Evolutionary conservation across 2,113 vertebrate genomes (phyloP), one percentile per base, ranked within the genome.

Genomic region (Tauraco erythrolophus): DNA sequence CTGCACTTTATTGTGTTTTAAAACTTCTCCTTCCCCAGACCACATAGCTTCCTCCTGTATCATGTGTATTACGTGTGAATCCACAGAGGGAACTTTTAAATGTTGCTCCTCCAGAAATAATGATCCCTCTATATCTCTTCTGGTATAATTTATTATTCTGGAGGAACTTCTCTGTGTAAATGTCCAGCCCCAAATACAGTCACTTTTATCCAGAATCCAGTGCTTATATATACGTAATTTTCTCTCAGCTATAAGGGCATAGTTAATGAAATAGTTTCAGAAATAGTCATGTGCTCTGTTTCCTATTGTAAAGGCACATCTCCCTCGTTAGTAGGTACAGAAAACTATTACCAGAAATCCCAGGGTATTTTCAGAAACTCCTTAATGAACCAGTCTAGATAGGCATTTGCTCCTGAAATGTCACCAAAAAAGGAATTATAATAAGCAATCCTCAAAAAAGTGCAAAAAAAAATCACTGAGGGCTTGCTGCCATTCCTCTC

Each of bases 401-500:
- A 28, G 39, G 10, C 35, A 23, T 76, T 68, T 84, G 24, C 14
- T 88, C 41, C 62, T 72, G 7, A 84, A 95, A 84, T 77, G 23
- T 27, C 61, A 72, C 25, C 5, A 58, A 48, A 50, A 77, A 75
- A 27, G 16, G 61, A 71, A 88, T 78, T 74, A 60, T 43, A 74
- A 83, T 21, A 84, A 87, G 45, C 28, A 79, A 28, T 54, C 45
- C n/a, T 54, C 41, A 19, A 45, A 92, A 86, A 64, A 62, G 11
- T 66, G 31, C 3, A 76, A 66, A 76, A 77, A 77, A 84, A 72
- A 12, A 4, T 54, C 10, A 1, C 69, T 65, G 74, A 94, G 54
- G 74, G 84, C 84, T 89, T 69, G 21, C 13, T 92, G 84, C 93
- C 91, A 89, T 95, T 95, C 62, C 25, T 97, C 91, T 89, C 95